phyloP scores from a whole-genome alignment of 1,140 invertebrate species.

The Andrena cerasifolii region DNA sequence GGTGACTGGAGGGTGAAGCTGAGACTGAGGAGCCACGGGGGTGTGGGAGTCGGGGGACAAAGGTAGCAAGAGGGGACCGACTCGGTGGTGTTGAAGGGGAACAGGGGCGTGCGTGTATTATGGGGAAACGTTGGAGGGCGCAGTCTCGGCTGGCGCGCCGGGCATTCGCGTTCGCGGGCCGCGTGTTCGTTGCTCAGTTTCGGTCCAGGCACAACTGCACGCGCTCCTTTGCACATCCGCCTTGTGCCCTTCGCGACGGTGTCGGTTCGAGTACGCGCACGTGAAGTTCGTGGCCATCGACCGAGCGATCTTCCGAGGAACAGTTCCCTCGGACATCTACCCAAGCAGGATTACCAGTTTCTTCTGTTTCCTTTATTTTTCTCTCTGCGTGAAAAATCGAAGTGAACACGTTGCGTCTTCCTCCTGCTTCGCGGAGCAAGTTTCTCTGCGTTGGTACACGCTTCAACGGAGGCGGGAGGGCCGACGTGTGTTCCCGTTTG shows the following conservation, averaged over 20 bases:
- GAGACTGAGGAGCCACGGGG: slow-evolving; percentile 17
- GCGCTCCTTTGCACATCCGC: slow-evolving; percentile 46
- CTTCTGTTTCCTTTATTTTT: neutral
- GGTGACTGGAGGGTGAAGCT: slow-evolving; percentile 19
- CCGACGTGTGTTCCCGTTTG: neutral
- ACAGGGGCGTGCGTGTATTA: slow-evolving; percentile 62
- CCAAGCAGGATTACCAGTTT: too few species aligned
- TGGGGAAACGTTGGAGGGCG: slow-evolving; percentile 72
- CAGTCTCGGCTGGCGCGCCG: slow-evolving; percentile 77
- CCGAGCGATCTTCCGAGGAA: neutral
- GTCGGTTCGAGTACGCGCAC: slow-evolving; percentile 2
- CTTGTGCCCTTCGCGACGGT: slow-evolving; percentile 40
- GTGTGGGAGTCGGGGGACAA: slow-evolving; percentile 12
- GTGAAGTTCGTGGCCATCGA: neutral
- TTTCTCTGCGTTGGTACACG: neutral
- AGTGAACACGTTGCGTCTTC: too few species aligned
- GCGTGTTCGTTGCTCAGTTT: slow-evolving; percentile 78
- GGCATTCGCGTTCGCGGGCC: slow-evolving; percentile 71
- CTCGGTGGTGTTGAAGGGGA: slow-evolving; percentile 39
- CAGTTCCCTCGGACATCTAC: too few species aligned
- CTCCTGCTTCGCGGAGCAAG: too few species aligned
- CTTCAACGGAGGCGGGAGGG: neutral
- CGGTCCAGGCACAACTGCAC: slow-evolving; percentile 72
- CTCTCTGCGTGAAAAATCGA: neutral
- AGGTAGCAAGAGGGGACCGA: slow-evolving; percentile 32